phyloP scores from a whole-genome alignment of 2,797 vertebrate species.

The Falco concolor region DNA sequence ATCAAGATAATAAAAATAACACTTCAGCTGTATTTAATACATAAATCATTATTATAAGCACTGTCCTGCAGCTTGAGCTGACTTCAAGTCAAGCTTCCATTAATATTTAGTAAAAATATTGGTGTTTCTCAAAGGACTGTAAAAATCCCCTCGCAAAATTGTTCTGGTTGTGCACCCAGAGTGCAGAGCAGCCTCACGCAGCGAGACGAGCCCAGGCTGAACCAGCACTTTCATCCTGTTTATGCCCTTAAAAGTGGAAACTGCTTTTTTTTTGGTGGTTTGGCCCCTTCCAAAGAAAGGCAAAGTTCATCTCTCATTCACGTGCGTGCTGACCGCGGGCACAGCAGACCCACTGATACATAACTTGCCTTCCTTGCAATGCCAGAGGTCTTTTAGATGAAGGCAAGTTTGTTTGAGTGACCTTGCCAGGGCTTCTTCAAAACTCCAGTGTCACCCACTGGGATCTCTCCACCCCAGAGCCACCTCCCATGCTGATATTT shows the following conservation, averaged over 20 bases:
- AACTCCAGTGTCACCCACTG: not conserved
- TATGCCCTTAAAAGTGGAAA: slow-evolving; percentile 44
- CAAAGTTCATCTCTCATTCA: slow-evolving; percentile 35
- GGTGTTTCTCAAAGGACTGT: not conserved
- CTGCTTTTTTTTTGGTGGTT: not conserved
- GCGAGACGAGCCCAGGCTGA: not conserved
- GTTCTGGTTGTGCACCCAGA: not conserved
- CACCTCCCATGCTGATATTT: not conserved
- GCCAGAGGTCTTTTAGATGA: not conserved
- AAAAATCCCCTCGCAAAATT: not conserved
- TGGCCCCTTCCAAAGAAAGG: not conserved
- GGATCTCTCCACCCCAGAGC: not conserved
- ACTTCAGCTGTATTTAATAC: slow-evolving; percentile 17
- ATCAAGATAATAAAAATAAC: slow-evolving; percentile 39
- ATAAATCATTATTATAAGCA: slow-evolving; percentile 16
- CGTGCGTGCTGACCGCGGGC: not conserved
- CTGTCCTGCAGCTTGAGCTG: not conserved
- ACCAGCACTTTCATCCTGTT: slow-evolving; percentile 43
- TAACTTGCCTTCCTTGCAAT: not conserved
- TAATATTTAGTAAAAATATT: not conserved
- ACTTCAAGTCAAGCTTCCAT: slow-evolving; percentile 1
- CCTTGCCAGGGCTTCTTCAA: not conserved
- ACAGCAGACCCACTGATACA: not conserved
- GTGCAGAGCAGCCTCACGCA: not conserved
- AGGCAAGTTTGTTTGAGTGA: not conserved